Conservation (phyloP, 2,113 vertebrate species). For the Anolis sagrei region DNA sequence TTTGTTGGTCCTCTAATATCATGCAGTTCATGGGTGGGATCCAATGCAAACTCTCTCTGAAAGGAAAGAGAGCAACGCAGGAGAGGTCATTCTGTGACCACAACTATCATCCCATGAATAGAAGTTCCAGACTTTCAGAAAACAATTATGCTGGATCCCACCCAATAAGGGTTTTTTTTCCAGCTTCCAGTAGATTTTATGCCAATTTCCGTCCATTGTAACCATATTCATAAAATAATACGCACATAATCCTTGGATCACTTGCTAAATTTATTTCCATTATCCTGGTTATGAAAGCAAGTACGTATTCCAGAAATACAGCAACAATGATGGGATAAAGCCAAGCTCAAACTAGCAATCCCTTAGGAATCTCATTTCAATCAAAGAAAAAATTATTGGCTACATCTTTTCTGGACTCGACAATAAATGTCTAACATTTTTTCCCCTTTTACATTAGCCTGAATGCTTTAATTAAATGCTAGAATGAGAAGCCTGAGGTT, state of each 20-base stretch:
- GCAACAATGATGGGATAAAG: background rate
- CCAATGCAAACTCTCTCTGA: background rate
- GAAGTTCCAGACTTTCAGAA: background rate
- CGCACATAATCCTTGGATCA: background rate
- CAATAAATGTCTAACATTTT: background rate
- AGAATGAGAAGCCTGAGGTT: background rate
- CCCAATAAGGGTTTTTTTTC: no score
- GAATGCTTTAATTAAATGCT: background rate
- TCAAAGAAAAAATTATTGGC: background rate
- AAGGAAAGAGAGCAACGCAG: background rate
- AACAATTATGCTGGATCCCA: background rate
- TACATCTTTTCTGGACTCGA: background rate
- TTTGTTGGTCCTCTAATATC: background rate
- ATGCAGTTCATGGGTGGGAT: background rate
- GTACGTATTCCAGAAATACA: background rate
- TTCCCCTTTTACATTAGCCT: background rate
- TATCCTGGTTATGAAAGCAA: background rate
- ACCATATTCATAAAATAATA: background rate
- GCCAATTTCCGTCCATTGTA: background rate
- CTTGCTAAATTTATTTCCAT: background rate
- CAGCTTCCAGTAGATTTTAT: background rate
- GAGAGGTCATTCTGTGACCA: background rate
- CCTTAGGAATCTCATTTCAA: background rate
- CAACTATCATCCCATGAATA: background rate
- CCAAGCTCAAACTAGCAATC: background rate